Evolutionary conservation across 2,888 invertebrate species (phyloP).

Genomic region (Patella depressa): DNA sequence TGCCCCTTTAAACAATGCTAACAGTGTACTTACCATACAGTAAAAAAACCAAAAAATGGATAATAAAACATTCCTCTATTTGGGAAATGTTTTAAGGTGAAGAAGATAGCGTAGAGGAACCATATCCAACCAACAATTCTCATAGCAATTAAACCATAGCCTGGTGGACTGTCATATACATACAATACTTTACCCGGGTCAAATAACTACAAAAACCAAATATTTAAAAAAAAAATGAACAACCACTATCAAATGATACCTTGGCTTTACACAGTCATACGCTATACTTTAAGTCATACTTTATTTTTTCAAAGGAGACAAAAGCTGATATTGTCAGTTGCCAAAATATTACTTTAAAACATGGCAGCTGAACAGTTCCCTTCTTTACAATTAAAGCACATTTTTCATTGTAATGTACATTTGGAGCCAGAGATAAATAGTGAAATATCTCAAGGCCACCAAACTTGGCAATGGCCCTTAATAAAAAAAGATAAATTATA

Average conservation of each 20-base stretch:
- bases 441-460: no score
- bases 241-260: neutral
- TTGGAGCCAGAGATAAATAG: no score
- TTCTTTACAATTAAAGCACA: no score
- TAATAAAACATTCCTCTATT: conserved; percentile 88
- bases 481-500: no score
- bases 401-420: no score
- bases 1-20: conserved; percentile 49
- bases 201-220: conserved; percentile 77
- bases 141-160: conserved; percentile 83
- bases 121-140: conserved; percentile 86
- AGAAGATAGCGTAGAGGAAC: conserved; percentile 80
- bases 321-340: no score
- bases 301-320: no score
- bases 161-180: conserved; percentile 91
- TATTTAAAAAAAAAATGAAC: neutral
- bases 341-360: no score
- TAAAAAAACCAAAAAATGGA: conserved; percentile 85
- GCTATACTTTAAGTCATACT: no score
- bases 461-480: no score
- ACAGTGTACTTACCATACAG: conserved; percentile 79
- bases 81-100: conserved; percentile 87
- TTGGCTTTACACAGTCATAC: neutral
- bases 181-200: conserved; percentile 93
- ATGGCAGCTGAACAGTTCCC: no score